Evolutionary conservation across 92 coral and sea anemone species (phyloP).

Genomic region (Parazoanthus atlanticus): DNA sequence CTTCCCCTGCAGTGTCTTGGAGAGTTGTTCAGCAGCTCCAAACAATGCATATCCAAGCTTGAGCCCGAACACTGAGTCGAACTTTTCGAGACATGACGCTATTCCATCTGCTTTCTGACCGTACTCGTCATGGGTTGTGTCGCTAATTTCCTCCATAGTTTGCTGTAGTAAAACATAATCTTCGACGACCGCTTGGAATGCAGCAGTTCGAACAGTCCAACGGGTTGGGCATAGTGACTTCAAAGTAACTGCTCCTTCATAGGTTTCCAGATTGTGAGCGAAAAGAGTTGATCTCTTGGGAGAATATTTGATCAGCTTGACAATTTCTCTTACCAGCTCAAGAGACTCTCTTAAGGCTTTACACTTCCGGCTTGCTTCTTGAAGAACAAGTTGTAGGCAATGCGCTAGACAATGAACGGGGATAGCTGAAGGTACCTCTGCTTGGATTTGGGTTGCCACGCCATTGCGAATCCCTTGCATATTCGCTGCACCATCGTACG

Average conservation of each 20-base stretch:
- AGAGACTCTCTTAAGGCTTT: slow-evolving; percentile 48
- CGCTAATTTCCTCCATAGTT: slow-evolving; percentile 26
- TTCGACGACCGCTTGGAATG: slow-evolving; percentile 47
- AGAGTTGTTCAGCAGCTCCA: slow-evolving; percentile 28
- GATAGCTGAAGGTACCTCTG: slow-evolving; percentile 58
- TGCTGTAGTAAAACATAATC: slow-evolving; percentile 28
- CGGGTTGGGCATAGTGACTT: slow-evolving; percentile 59
- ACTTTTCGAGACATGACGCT: slow-evolving; percentile 38
- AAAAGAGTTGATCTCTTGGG: slow-evolving; percentile 50
- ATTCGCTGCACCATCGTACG: slow-evolving; percentile 52
- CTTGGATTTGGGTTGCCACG: slow-evolving; percentile 54
- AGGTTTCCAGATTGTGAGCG: slow-evolving; percentile 13
- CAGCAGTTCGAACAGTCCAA: slow-evolving; percentile 47
- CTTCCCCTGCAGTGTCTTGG: slow-evolving; percentile 42
- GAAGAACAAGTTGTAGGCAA: slow-evolving; percentile 47
- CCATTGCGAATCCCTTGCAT: slow-evolving; percentile 60
- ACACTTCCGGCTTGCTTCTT: slow-evolving; percentile 41
- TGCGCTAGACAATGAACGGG: slow-evolving; percentile 49
- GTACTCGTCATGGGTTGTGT: slow-evolving; percentile 42
- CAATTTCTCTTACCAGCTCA: slow-evolving; percentile 48
- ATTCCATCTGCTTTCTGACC: slow-evolving; percentile 21
- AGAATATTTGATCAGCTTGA: slow-evolving; percentile 41
- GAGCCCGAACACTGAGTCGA: slow-evolving; percentile 39
- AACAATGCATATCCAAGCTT: slow-evolving; percentile 43
- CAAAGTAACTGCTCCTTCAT: slow-evolving; percentile 36